phyloP scores from a whole-genome alignment of 35 echinoderm and acorn worm genomes.

The Diadema setosum region DNA sequence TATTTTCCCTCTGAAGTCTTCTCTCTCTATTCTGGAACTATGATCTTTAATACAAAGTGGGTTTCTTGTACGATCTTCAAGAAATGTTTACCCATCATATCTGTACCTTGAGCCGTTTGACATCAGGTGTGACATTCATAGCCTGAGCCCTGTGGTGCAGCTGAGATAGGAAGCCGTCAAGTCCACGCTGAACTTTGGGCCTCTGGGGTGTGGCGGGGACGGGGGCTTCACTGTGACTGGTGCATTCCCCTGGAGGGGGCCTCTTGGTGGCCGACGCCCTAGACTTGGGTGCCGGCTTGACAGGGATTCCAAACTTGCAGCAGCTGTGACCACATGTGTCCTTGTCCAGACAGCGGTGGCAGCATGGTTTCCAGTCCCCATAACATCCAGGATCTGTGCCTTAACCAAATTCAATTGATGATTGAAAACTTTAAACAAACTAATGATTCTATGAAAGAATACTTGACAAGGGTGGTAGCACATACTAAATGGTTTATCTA shows the following conservation, averaged over 20 bases:
- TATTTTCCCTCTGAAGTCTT: too few relatives aligned
- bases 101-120: slow-evolving; percentile 53
- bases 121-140: slow-evolving; percentile 5
- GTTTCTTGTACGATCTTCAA: too few relatives aligned
- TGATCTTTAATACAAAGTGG: too few relatives aligned
- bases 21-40: too few relatives aligned
- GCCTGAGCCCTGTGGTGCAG: slow-evolving; percentile 28
- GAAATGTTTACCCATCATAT: too few relatives aligned
- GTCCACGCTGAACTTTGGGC: not conserved
- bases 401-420: too few relatives aligned
- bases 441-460: too few relatives aligned
- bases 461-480: too few relatives aligned
- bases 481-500: too few relatives aligned
- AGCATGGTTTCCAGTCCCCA: slow-evolving; percentile 39
- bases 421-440: too few relatives aligned
- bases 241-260: not conserved
- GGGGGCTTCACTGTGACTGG: too few relatives aligned
- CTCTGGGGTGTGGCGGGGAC: not conserved
- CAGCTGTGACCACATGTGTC: slow-evolving; percentile 62
- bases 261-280: not conserved
- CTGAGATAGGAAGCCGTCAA: slow-evolving; percentile 34
- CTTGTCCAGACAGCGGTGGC: slow-evolving; percentile 65
- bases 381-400: not conserved
- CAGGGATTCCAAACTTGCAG: slow-evolving; percentile 56
- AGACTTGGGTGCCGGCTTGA: not conserved